phyloP scores from a whole-genome alignment of 1,140 invertebrate species.

The Drosophila malerkotliana region DNA sequence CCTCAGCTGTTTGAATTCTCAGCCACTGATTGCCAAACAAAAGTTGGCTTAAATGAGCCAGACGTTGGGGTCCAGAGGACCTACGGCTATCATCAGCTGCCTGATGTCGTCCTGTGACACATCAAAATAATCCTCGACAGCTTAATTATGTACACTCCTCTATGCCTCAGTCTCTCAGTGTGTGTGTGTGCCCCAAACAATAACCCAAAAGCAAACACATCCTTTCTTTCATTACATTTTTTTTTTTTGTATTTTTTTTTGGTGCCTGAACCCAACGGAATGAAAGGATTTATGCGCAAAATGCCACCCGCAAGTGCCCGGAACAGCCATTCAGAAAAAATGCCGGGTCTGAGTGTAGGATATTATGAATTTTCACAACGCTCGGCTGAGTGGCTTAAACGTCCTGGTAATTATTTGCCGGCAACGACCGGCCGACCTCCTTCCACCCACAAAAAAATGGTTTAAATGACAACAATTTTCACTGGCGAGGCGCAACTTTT shows the following conservation, averaged over 20 bases:
- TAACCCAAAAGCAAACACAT: conserved; percentile 70
- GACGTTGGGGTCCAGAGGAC: conserved; percentile 14
- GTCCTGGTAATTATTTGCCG: conserved; percentile 76
- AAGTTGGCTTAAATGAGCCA: conserved; percentile 77
- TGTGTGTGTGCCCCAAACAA: conserved; percentile 56
- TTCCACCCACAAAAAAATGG: conserved; percentile 43
- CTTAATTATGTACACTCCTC: conserved; percentile 77
- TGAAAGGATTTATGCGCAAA: conserved; percentile 79
- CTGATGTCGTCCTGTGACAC: conserved; percentile 75
- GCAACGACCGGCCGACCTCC: conserved; percentile 2
- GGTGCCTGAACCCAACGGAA: conserved; percentile 44
- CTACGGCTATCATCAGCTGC: conserved; percentile 72
- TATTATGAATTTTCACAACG: conserved; percentile 80
- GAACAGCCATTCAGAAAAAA: conserved; percentile 54
- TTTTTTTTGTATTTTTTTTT: conserved; percentile 21
- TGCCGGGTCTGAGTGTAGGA: conserved; percentile 21
- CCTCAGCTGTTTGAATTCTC: conserved; percentile 55
- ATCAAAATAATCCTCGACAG: conserved; percentile 83
- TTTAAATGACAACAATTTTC: conserved; percentile 71
- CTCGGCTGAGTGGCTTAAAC: conserved; percentile 76
- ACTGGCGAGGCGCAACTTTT: conserved; percentile 65
- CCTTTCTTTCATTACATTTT: conserved; percentile 53
- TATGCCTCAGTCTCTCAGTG: conserved; percentile 14
- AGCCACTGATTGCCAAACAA: conserved; percentile 58
- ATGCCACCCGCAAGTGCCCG: conserved; percentile 66